These are phyloP conservation scores for Podilymbus podiceps DNA, from an alignment of 2,113 vertebrate genomes.

Conservation along the genomic window DNA sequence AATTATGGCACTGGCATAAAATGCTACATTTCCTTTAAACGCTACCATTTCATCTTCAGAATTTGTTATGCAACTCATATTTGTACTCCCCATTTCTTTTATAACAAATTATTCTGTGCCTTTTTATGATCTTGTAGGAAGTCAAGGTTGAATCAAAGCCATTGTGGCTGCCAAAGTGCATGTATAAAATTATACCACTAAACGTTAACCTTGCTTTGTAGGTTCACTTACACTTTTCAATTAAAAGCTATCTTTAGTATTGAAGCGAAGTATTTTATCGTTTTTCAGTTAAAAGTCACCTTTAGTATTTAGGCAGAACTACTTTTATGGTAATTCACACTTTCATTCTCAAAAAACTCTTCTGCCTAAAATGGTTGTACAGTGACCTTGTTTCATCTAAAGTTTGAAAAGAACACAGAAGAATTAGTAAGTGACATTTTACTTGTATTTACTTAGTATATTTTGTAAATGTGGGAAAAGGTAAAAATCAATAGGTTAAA, in stretches of 20 bases:
- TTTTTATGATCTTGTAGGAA: constrained; percentile 60
- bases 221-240: constrained; percentile 58
- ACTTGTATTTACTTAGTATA: not conserved
- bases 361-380: not conserved
- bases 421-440: not conserved
- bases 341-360: not conserved
- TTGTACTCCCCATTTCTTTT: constrained; percentile 47
- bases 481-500: not conserved
- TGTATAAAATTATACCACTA: constrained; percentile 62
- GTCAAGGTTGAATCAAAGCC: constrained; percentile 67
- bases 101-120: constrained; percentile 52
- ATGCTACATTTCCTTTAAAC: constrained; percentile 48
- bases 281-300: constrained; percentile 61
- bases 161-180: constrained; percentile 46
- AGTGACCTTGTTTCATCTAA: not conserved
- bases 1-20: constrained; percentile 40
- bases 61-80: constrained; percentile 53
- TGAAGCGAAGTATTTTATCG: constrained; percentile 49
- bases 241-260: constrained; percentile 53
- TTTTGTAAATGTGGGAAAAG: not conserved
- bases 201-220: constrained; percentile 67
- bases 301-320: constrained; percentile 43
- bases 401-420: not conserved
- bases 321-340: constrained; percentile 20
- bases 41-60: constrained; percentile 16